A percentile compares a stretch with the other conserved stretches of the same genome.
Conservation (phyloP, 2,113 vertebrate genomes). For the Neofelis nebulosa region DNA sequence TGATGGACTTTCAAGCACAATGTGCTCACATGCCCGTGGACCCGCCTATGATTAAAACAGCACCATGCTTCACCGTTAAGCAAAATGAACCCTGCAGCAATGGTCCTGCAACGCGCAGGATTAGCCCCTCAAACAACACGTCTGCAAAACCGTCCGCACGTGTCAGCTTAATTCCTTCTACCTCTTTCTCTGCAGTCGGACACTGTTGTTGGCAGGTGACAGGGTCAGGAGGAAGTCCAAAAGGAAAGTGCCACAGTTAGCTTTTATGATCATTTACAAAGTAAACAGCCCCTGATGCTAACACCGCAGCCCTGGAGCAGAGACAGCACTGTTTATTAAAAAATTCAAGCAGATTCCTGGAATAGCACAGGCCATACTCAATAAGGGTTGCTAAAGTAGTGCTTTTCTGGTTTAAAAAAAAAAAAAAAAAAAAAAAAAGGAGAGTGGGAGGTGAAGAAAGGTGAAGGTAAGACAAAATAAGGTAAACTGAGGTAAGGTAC, state of each 20-base stretch:
- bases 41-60: neutral
- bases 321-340: constrained; percentile 59
- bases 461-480: neutral
- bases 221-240: neutral
- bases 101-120: neutral
- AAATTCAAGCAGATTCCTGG: constrained; percentile 58
- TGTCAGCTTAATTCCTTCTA: neutral
- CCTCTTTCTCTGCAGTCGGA: neutral
- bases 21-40: neutral
- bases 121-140: neutral
- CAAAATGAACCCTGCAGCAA: neutral
- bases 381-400: constrained; percentile 37
- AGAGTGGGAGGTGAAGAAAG: neutral
- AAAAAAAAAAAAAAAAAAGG: constrained; percentile 50
- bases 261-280: constrained; percentile 64
- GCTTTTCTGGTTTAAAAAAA: constrained; percentile 41
- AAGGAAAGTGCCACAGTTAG: neutral
- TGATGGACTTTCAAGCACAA: neutral
- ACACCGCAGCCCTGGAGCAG: constrained; percentile 58
- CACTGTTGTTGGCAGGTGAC: neutral
- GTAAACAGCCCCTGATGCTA: constrained; percentile 66
- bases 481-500: neutral
- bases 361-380: constrained; percentile 55
- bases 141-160: no score
- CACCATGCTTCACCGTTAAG: neutral